phyloP scores from a whole-genome alignment of 2,888 invertebrate species.

The Morpho achilles region DNA sequence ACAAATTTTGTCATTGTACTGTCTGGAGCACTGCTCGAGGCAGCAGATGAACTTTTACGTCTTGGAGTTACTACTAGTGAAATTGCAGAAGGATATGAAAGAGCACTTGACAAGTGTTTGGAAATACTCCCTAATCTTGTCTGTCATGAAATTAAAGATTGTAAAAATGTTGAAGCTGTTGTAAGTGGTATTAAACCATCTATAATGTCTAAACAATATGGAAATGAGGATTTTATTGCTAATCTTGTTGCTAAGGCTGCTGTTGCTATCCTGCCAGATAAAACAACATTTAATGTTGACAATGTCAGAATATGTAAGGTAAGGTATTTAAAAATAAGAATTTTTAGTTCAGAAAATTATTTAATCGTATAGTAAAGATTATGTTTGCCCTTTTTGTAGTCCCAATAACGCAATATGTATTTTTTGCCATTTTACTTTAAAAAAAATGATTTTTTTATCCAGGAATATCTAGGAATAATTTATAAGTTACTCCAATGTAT shows the following conservation, averaged over 20 bases:
- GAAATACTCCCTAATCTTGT: constrained; percentile 92
- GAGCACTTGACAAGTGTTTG: constrained; percentile 91
- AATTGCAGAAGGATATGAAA: constrained; percentile 96
- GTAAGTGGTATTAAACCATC: constrained; percentile 87
- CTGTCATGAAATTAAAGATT: constrained; percentile 87
- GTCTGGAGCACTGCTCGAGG: constrained; percentile 94
- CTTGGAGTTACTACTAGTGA: constrained; percentile 98
- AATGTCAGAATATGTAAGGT: constrained; percentile 97
- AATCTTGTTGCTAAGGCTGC: constrained; percentile 93
- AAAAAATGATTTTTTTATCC: too few species aligned
- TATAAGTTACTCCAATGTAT: too few species aligned
- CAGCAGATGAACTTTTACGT: constrained; percentile 94
- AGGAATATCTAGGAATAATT: too few species aligned
- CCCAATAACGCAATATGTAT: too few species aligned
- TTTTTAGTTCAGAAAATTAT: too few species aligned
- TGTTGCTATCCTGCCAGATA: constrained; percentile 91
- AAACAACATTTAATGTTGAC: constrained; percentile 96
- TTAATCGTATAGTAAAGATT: too few species aligned
- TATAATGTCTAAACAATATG: constrained; percentile 98
- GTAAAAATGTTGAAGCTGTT: constrained; percentile 83
- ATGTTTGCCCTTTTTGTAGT: too few species aligned
- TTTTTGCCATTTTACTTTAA: too few species aligned
- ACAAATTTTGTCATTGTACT: constrained; percentile 98
- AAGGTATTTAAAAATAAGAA: constrained; percentile 26
- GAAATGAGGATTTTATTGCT: constrained; percentile 95